Percentiles rank a stretch among this genome's conserved stretches.
Conservation (phyloP, 2,888 invertebrate species). For the Nowickia ferox region DNA sequence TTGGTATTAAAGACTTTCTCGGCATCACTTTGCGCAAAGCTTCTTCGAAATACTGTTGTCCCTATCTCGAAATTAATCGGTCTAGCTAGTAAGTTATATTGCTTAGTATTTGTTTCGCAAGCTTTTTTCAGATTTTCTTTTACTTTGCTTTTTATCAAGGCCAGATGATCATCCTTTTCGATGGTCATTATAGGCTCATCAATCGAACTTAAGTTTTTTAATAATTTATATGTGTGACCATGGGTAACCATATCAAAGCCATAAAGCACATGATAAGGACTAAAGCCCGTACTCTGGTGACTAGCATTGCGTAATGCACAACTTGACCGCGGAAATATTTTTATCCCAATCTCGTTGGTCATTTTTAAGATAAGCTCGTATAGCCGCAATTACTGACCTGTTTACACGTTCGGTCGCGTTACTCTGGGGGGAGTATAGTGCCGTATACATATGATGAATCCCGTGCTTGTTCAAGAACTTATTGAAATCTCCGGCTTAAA, state of each 20-base stretch:
- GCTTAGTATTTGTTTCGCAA: not conserved
- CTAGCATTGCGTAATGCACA: not conserved
- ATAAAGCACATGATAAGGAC: not conserved
- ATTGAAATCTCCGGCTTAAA: not conserved
- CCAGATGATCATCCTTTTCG: not conserved
- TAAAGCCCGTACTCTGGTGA: not conserved
- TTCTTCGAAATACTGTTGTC: not conserved
- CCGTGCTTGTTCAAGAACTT: not conserved
- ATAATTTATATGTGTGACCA: not conserved
- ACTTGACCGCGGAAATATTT: not conserved
- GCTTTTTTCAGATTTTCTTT: not conserved
- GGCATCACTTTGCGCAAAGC: not conserved
- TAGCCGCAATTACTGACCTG: not conserved
- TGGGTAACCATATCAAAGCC: slow-evolving; percentile 1
- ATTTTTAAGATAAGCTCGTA: not conserved
- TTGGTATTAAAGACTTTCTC: not conserved
- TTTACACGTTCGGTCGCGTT: not conserved
- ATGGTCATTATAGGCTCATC: not conserved
- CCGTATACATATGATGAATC: not conserved
- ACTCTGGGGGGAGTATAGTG: not conserved
- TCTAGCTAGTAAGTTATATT: not conserved
- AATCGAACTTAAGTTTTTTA: not conserved
- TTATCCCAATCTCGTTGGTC: not conserved
- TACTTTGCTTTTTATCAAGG: not conserved
- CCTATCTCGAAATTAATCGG: not conserved